These are phyloP conservation scores for Nymphalis urticae DNA, from an alignment of 2,888 invertebrate genomes.

Conservation along the genomic window DNA sequence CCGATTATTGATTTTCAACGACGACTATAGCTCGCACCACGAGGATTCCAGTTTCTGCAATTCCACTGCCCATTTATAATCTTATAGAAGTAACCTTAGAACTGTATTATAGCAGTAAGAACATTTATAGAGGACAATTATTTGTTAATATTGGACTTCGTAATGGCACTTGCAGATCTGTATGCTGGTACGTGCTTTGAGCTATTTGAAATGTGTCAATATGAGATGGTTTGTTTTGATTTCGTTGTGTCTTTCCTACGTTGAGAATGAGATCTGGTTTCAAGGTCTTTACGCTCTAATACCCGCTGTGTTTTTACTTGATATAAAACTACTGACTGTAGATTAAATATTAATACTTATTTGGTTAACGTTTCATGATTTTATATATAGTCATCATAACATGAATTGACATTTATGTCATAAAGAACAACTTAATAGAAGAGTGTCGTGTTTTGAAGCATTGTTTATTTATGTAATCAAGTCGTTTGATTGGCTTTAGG, in stretches of 20 bases:
- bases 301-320: conserved; percentile 42
- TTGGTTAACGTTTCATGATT: not conserved
- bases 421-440: not conserved
- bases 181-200: conserved; percentile 71
- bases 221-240: conserved; percentile 52
- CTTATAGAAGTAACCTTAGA: conserved; percentile 61
- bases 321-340: not conserved
- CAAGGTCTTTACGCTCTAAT: conserved; percentile 67
- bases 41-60: conserved; percentile 67
- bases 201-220: conserved; percentile 41
- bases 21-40: conserved; percentile 70
- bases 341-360: not conserved
- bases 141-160: conserved; percentile 57
- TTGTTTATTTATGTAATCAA: not conserved
- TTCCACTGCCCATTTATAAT: conserved; percentile 71
- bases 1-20: conserved; percentile 57
- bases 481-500: not conserved
- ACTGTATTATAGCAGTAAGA: conserved; percentile 69
- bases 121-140: conserved; percentile 56
- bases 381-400: not conserved
- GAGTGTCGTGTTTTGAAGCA: not conserved
- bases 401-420: not conserved
- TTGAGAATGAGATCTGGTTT: conserved; percentile 52
- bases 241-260: conserved; percentile 48
- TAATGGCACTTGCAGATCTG: conserved; percentile 74